Conservation (phyloP, 1,140 invertebrate species). For the Cherax destructor region DNA sequence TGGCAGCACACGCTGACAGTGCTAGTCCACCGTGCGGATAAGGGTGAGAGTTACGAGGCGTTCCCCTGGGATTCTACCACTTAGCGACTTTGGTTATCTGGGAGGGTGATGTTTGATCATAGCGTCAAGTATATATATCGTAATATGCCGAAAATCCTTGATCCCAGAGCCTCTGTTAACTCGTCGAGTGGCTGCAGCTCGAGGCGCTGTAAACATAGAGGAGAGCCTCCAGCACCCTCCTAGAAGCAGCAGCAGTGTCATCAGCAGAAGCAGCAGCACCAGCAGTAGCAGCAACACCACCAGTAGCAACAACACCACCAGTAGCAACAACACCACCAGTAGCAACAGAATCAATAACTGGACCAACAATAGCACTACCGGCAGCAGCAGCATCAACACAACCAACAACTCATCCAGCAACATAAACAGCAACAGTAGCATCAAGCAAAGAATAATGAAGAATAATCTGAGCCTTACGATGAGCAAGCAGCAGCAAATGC, state of each 20-base stretch:
- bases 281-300: not conserved
- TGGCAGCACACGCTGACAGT: not conserved
- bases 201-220: not conserved
- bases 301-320: not conserved
- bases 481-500: too few species aligned
- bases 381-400: too few species aligned
- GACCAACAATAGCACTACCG: too few species aligned
- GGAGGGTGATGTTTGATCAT: not conserved
- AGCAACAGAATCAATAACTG: too few species aligned
- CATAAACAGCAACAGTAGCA: too few species aligned
- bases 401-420: too few species aligned
- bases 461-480: too few species aligned
- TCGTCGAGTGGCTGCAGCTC: not conserved
- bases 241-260: not conserved
- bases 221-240: not conserved
- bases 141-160: not conserved
- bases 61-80: not conserved
- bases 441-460: too few species aligned
- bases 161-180: not conserved
- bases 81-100: not conserved
- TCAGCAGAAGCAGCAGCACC: not conserved
- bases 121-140: not conserved
- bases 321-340: not conserved
- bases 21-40: not conserved
- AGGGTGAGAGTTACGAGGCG: not conserved